These are phyloP conservation scores for Colinus virginianus DNA, from an alignment of 2,113 vertebrate species.

Conservation along the genomic window DNA sequence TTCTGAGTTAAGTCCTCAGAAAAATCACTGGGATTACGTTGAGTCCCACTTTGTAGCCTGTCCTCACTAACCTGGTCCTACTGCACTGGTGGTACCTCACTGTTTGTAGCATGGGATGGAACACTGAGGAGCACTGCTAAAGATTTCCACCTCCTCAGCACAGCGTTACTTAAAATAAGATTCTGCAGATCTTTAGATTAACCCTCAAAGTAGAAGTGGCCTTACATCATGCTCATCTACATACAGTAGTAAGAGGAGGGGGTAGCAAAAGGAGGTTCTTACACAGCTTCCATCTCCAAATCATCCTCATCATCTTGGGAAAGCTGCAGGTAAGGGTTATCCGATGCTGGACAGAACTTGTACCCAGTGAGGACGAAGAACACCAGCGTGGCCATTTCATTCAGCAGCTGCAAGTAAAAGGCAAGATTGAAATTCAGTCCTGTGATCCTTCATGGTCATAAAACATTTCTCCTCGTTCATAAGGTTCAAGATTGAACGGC, in stretches of 20 bases:
- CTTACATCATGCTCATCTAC: background rate
- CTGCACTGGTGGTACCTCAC: background rate
- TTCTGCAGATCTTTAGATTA: background rate
- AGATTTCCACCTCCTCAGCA: background rate
- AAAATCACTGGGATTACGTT: background rate
- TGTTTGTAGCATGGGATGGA: background rate
- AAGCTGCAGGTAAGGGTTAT: slow-evolving; percentile 89
- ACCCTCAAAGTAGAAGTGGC: background rate
- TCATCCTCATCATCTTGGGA: slow-evolving; percentile 88
- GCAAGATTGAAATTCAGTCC: background rate
- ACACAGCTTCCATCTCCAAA: slow-evolving; percentile 90
- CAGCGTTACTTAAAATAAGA: background rate
- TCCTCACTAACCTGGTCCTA: background rate
- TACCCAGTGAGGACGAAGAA: slow-evolving; percentile 90
- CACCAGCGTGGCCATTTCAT: slow-evolving; percentile 85
- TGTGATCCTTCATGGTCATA: background rate
- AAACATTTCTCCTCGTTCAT: background rate
- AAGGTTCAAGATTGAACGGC: slow-evolving; percentile 25
- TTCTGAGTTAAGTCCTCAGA: background rate
- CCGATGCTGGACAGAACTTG: slow-evolving; percentile 88
- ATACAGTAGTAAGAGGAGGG: no score
- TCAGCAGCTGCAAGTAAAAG: slow-evolving; percentile 79
- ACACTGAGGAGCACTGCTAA: background rate
- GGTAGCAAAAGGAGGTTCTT: slow-evolving; percentile 52
- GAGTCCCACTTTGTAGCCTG: background rate